Conservation (phyloP, 1,140 invertebrate species). For the Saccostrea cuccullata region DNA sequence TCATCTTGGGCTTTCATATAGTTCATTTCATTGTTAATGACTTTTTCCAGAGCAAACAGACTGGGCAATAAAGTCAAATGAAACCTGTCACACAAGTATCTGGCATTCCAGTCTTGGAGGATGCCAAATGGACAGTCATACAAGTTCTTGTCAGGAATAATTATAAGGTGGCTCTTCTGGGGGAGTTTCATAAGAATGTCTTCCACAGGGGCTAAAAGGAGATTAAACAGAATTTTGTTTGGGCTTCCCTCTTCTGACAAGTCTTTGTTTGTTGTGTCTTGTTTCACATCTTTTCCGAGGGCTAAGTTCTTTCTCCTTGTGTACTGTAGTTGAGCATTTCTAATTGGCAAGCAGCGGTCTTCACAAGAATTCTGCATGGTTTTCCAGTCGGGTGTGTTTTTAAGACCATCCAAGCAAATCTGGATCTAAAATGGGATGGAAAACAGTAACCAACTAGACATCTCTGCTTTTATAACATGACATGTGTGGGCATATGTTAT, state of each 20-base stretch:
- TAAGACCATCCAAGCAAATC: slow-evolving; percentile 62
- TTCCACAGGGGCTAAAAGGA: slow-evolving; percentile 70
- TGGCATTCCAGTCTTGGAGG: slow-evolving; percentile 66
- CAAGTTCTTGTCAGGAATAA: slow-evolving; percentile 74
- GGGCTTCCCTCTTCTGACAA: slow-evolving; percentile 53
- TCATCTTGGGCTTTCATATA: slow-evolving; percentile 67
- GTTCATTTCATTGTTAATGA: slow-evolving; percentile 70
- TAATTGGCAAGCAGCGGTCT: slow-evolving; percentile 67
- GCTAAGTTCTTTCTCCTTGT: slow-evolving; percentile 60
- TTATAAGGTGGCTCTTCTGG: slow-evolving; percentile 65
- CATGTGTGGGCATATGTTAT: too few species aligned
- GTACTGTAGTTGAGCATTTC: slow-evolving; percentile 55
- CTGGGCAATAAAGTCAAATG: slow-evolving; percentile 69
- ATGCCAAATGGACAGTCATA: slow-evolving; percentile 71
- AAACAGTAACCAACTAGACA: neutral
- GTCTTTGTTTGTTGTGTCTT: slow-evolving; percentile 28
- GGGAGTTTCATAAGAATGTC: slow-evolving; percentile 71
- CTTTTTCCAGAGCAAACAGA: slow-evolving; percentile 69
- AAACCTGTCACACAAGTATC: slow-evolving; percentile 64
- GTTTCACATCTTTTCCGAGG: slow-evolving; percentile 38
- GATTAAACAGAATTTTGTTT: slow-evolving; percentile 67
- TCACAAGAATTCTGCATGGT: slow-evolving; percentile 65
- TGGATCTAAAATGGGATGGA: slow-evolving; percentile 58
- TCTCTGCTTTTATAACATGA: too few species aligned
- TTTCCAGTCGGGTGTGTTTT: slow-evolving; percentile 54